Conservation (phyloP, 2,113 vertebrate species). For the Chaetorhynchus papuensis region DNA sequence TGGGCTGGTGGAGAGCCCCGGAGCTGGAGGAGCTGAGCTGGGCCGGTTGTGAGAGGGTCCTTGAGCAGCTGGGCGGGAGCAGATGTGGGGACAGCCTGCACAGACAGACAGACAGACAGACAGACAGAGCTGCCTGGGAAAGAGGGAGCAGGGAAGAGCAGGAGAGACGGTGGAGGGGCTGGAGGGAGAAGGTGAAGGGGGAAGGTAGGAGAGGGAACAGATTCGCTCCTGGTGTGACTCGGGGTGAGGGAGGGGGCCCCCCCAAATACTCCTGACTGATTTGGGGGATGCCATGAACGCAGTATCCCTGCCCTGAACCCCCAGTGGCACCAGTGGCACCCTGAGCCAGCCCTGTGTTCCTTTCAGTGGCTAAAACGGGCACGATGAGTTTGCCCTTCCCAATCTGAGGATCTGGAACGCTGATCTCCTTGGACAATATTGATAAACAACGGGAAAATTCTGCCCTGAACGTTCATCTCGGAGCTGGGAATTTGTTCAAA, state of each 20-base stretch:
- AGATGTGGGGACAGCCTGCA: neutral
- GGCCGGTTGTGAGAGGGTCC: accelerated
- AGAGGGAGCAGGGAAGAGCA: neutral
- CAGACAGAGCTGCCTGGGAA: neutral
- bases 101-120: neutral
- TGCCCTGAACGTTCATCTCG: neutral
- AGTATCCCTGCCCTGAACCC: neutral
- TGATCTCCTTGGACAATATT: neutral
- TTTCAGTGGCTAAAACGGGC: neutral
- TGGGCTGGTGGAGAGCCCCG: too few relatives aligned
- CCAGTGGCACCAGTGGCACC: neutral
- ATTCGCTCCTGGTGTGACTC: too few relatives aligned
- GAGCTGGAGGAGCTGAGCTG: neutral
- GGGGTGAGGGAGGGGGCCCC: neutral
- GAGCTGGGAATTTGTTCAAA: neutral
- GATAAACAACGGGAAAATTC: neutral
- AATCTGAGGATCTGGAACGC: neutral
- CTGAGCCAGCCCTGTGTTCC: accelerated
- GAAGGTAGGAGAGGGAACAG: neutral
- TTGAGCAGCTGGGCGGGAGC: neutral
- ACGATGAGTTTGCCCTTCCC: neutral
- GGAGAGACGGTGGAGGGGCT: neutral
- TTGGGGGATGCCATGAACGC: neutral
- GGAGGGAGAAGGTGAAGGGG: neutral
- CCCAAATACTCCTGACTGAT: accelerated